Percentiles rank a stretch among this genome's conserved stretches.
Conservation (phyloP, 2,888 invertebrate genomes). For the Mythimna impura region DNA sequence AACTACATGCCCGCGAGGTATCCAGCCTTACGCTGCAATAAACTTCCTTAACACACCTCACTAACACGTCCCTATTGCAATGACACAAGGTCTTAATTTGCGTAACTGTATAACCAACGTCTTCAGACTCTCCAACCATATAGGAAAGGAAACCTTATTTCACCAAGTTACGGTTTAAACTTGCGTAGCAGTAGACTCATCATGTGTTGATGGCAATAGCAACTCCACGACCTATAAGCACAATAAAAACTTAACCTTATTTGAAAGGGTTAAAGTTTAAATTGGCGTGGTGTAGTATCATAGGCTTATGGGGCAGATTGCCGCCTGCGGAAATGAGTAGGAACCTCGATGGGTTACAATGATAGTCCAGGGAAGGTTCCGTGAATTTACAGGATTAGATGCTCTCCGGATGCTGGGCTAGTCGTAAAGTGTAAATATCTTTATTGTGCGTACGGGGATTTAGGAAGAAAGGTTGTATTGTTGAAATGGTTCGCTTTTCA, state of each 20-base stretch:
- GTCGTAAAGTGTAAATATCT: constrained; percentile 33
- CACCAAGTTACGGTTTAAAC: neutral
- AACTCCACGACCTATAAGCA: neutral
- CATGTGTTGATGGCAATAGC: neutral
- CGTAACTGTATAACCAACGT: neutral
- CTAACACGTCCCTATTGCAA: constrained; percentile 19
- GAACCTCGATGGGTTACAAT: constrained; percentile 62
- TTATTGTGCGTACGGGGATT: constrained; percentile 8
- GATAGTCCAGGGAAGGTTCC: constrained; percentile 45
- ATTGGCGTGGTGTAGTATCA: constrained; percentile 50
- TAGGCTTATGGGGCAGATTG: constrained; percentile 68
- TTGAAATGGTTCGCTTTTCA: neutral
- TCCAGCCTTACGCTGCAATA: constrained; percentile 59
- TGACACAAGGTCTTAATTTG: neutral
- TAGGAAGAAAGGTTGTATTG: constrained; percentile 1
- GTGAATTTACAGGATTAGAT: constrained; percentile 49
- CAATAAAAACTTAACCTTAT: constrained; percentile 31
- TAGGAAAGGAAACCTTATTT: constrained; percentile 23
- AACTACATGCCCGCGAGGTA: constrained; percentile 52
- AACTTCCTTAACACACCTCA: constrained; percentile 18
- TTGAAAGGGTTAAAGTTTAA: constrained; percentile 34
- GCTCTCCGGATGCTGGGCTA: constrained; percentile 18
- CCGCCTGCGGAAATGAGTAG: constrained; percentile 73
- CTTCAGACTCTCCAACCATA: neutral
- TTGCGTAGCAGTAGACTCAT: neutral